phyloP scores from a whole-genome alignment of 2,113 vertebrate genomes.

The Corythoichthys haematopterus region DNA sequence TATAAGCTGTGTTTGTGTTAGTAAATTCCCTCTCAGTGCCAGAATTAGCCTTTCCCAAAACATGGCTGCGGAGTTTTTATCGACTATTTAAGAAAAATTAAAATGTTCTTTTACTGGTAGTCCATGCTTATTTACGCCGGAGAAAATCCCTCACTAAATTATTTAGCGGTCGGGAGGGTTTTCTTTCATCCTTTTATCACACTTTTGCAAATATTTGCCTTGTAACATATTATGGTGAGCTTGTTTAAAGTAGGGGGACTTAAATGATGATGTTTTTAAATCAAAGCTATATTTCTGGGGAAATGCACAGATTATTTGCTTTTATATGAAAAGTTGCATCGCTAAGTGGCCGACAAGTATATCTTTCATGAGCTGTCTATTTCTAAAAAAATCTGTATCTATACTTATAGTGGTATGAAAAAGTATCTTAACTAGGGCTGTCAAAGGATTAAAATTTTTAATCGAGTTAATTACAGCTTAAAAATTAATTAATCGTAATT shows the following conservation, averaged over 20 bases:
- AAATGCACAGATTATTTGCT: too few species aligned
- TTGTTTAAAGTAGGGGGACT: not conserved
- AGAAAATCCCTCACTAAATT: constrained; percentile 18
- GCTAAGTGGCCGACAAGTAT: too few species aligned
- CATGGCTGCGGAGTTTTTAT: constrained; percentile 23
- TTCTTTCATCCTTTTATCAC: constrained; percentile 19
- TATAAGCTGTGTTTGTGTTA: constrained; percentile 23
- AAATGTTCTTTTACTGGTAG: constrained; percentile 13
- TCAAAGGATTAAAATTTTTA: too few species aligned
- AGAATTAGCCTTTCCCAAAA: constrained; percentile 30
- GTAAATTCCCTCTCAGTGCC: constrained; percentile 26
- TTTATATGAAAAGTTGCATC: too few species aligned
- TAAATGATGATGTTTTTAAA: not conserved
- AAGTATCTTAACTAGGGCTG: too few species aligned
- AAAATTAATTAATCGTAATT: too few species aligned
- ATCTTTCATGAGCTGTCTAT: too few species aligned
- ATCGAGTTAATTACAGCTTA: too few species aligned
- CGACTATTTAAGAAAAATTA: constrained; percentile 32
- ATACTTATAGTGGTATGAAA: too few species aligned
- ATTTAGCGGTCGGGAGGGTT: constrained; percentile 17
- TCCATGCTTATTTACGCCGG: constrained; percentile 1
- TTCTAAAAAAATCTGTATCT: too few species aligned
- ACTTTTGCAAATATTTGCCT: constrained; percentile 25
- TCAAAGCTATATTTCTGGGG: too few species aligned
- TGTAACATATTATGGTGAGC: not conserved